Conservation (phyloP, 2,888 invertebrate species). For the Andrena minutula region DNA sequence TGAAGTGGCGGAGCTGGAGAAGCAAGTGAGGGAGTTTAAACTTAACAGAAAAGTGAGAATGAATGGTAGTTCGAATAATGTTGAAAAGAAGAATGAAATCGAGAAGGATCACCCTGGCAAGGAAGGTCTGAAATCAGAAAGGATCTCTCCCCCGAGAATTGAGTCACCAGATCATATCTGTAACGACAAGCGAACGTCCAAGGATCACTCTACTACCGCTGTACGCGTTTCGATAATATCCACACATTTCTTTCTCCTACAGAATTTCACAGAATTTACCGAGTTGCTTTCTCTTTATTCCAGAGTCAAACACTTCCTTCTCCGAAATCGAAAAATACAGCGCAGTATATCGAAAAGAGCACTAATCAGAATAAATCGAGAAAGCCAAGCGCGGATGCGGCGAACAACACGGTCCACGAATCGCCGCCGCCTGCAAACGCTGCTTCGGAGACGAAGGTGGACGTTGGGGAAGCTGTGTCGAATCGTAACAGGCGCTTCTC, state of each 20-base stretch:
- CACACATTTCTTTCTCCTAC: not conserved
- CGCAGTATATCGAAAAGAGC: conserved; percentile 31
- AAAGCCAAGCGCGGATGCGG: conserved; percentile 11
- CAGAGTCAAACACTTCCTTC: conserved; percentile 31
- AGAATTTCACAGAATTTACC: not conserved
- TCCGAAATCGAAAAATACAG: conserved; percentile 32
- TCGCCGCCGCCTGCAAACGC: conserved; percentile 27
- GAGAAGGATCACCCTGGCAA: conserved; percentile 28
- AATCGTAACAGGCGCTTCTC: conserved; percentile 23
- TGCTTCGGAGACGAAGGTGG: conserved; percentile 34
- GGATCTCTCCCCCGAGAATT: conserved; percentile 12
- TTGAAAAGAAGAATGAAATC: not conserved
- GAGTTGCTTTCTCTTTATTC: not conserved
- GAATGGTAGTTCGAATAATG: conserved; percentile 45
- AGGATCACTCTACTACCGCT: conserved; percentile 28
- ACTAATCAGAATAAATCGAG: conserved; percentile 40
- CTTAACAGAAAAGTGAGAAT: conserved; percentile 38
- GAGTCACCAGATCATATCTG: conserved; percentile 10
- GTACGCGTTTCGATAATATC: conserved; percentile 25
- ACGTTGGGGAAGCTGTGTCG: conserved; percentile 14
- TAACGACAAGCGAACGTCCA: conserved; percentile 20
- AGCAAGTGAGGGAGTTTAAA: conserved; percentile 69
- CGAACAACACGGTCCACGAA: conserved; percentile 34
- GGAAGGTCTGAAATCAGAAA: conserved; percentile 7
- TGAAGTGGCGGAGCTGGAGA: conserved; percentile 79